These are phyloP conservation scores for Escarpia spicata DNA, from an alignment of 2,888 invertebrate genomes.

Conservation along the genomic window DNA sequence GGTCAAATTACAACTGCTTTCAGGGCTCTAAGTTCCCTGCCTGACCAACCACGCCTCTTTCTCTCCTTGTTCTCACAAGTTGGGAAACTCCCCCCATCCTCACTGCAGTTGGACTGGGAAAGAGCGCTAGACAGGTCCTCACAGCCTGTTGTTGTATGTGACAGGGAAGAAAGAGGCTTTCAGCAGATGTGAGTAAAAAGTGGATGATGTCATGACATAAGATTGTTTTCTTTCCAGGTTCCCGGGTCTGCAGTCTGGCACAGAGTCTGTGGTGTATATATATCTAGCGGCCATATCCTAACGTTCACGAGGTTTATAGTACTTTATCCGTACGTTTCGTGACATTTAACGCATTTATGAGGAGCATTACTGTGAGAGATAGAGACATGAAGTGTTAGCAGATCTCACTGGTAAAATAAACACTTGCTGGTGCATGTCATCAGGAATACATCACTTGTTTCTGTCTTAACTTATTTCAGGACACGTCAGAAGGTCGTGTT, in stretches of 20 bases:
- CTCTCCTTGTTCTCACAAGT: background rate
- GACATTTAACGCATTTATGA: background rate
- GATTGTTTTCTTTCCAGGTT: background rate
- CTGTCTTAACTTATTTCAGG: background rate
- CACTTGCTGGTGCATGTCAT: background rate
- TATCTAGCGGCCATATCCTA: background rate
- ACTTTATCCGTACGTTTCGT: background rate
- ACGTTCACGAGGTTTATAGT: background rate
- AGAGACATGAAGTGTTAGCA: background rate
- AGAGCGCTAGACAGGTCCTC: background rate
- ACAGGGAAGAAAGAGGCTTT: background rate
- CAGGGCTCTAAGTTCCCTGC: background rate
- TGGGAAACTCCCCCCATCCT: background rate
- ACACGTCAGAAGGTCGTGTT: no score
- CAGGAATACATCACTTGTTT: background rate
- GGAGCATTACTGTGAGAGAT: background rate
- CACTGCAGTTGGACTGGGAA: background rate
- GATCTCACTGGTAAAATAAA: background rate
- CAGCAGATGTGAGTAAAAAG: background rate
- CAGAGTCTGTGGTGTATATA: background rate
- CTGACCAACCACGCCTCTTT: background rate
- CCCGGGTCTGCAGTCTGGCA: background rate
- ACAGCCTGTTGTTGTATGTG: no score
- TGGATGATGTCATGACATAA: background rate
- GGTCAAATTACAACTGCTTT: background rate